Evolutionary conservation across 37 sponge, comb jelly and placozoan genomes (phyloP), one percentile per base, ranked within the genome.

Genomic region (Hexactinellida sp.): DNA sequence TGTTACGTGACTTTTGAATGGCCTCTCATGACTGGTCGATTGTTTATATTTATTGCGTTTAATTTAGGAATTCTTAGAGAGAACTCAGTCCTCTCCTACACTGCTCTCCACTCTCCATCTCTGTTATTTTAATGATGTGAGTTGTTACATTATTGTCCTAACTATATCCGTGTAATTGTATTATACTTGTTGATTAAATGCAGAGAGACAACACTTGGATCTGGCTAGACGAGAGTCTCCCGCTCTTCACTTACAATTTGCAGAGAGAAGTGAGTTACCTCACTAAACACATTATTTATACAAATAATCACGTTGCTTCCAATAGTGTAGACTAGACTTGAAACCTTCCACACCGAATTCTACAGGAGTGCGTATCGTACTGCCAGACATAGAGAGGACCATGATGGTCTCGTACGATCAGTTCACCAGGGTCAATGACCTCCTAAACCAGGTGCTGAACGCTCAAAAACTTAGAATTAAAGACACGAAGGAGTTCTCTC

Each of bases 361-460:
- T 82, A 84, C 82, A 34, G 91, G 91, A 63, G 93, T 92, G 21
- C 87, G 93, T 24, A 90, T 95, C 54, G 90, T 90, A 32, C 83
- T 95, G 32, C 95, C 95, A 19, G 91, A 92, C 38, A 82, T 92
- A 51, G 93, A 90, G 71, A 38, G 86, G 39, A 89, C 88, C 38
- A 71, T 95, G 88, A 83, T 86, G 0, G 91, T 95, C 51, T 89
- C 92, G 84, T 95, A 89, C 47, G 95, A 95, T 88, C 95, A 95
- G 90, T 95, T 95, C 85, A 91, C 91, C 63, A 90, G 86, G 16
- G 91, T 91, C 3, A 83, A 84, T 36, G 92, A 91, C 36, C 87
- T 93, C 23, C 87, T 90, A 30, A 82, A 76, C 1, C 91, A 93
- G 83, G 90, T 90, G 54, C 83, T 93, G 16, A 84, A 90, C 85